Evolutionary conservation across 1,140 invertebrate species (phyloP).

Genomic region (Ctenoplectra terminalis): DNA sequence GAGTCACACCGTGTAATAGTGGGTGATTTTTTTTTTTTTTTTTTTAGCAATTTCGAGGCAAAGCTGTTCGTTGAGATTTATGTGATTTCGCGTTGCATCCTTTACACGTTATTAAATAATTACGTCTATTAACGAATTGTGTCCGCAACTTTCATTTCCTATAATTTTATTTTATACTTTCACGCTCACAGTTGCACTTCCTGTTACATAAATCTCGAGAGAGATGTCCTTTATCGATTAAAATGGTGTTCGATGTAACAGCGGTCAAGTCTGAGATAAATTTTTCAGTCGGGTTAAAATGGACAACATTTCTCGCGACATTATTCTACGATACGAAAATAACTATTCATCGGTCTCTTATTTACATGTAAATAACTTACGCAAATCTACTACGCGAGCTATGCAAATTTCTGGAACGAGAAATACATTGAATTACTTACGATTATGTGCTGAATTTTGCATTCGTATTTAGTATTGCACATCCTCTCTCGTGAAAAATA

Average conservation of each 20-base stretch:
- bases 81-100: no score
- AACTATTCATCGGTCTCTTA: no score
- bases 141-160: background rate
- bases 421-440: slow-evolving; percentile 8
- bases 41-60: no score
- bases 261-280: background rate
- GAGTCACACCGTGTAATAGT: no score
- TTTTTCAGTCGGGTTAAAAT: background rate
- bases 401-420: background rate
- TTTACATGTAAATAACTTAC: slow-evolving; percentile 4
- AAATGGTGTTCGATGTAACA: background rate
- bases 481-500: background rate
- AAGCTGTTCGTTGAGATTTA: no score
- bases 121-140: no score
- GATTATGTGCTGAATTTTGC: background rate
- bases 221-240: background rate
- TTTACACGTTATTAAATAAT: no score
- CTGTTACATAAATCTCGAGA: background rate
- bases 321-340: no score
- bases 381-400: background rate
- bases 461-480: background rate
- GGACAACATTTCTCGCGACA: background rate
- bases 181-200: background rate
- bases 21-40: no score
- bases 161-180: background rate